Percentiles rank a stretch among this genome's conserved stretches.
These are phyloP conservation scores for Pygocentrus nattereri DNA, from an alignment of 2,797 vertebrate genomes.

Conservation along the genomic window DNA sequence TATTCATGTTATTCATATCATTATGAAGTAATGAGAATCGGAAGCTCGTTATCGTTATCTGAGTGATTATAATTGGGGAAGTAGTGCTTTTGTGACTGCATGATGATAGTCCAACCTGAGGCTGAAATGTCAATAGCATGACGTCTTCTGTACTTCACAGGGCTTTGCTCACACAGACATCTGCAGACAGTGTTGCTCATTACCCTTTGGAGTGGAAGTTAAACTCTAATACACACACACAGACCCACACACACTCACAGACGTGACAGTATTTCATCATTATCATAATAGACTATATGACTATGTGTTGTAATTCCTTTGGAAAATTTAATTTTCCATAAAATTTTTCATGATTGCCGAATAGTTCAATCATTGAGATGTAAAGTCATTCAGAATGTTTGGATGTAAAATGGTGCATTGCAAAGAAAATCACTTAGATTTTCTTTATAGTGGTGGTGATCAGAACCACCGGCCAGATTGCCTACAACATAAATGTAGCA, in stretches of 20 bases:
- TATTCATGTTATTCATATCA: constrained; percentile 30
- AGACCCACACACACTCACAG: constrained; percentile 1
- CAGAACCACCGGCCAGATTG: too few species aligned
- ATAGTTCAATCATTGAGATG: too few species aligned
- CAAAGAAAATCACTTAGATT: too few species aligned
- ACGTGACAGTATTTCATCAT: not conserved
- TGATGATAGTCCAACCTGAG: constrained; percentile 45
- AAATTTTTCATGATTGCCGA: too few species aligned
- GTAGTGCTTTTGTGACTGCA: constrained; percentile 31
- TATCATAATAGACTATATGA: not conserved
- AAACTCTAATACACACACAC: constrained; percentile 7
- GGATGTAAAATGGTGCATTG: too few species aligned
- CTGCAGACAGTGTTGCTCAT: constrained; percentile 35
- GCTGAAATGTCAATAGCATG: constrained; percentile 40
- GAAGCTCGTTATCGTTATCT: constrained; percentile 40
- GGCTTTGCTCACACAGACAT: constrained; percentile 25
- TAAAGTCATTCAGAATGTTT: too few species aligned
- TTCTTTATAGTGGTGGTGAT: too few species aligned
- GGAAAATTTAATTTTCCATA: too few species aligned
- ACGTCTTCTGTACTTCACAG: constrained; percentile 26
- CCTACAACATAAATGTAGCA: too few species aligned
- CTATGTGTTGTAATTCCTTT: too few species aligned
- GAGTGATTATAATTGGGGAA: constrained; percentile 44
- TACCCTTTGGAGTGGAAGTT: constrained; percentile 46
- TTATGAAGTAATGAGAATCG: constrained; percentile 42